Conservation (phyloP, 1,140 invertebrate species). For the Physella acuta region DNA sequence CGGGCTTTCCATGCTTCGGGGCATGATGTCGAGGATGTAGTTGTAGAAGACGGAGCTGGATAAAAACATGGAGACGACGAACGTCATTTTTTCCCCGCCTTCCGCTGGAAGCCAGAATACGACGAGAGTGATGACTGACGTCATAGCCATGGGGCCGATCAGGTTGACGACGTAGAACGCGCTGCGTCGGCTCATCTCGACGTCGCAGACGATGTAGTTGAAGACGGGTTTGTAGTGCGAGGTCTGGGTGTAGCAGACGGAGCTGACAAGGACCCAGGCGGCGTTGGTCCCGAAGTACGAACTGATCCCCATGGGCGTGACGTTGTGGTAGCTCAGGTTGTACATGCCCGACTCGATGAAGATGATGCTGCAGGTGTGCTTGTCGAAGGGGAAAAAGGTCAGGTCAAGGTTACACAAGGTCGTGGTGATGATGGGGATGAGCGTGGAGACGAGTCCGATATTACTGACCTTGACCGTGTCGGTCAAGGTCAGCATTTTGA, state of each 20-base stretch:
- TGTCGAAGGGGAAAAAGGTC: constrained; percentile 27
- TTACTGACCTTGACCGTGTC: background rate
- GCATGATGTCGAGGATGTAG: constrained; percentile 89
- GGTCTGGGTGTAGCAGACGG: constrained; percentile 45
- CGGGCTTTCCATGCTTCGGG: constrained; percentile 86
- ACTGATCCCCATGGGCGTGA: background rate
- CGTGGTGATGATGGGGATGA: constrained; percentile 22
- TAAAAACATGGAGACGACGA: constrained; percentile 73
- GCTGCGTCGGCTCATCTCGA: constrained; percentile 84
- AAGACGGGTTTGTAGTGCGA: constrained; percentile 77
- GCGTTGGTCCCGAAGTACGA: background rate
- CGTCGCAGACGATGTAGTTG: constrained; percentile 66
- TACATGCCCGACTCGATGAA: constrained; percentile 3
- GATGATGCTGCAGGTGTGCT: background rate
- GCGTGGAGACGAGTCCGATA: constrained; percentile 36
- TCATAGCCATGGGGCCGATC: constrained; percentile 64
- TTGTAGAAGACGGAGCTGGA: constrained; percentile 61
- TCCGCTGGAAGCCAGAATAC: constrained; percentile 66
- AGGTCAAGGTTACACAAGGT: constrained; percentile 29
- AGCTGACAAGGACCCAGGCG: constrained; percentile 30
- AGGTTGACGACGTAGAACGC: constrained; percentile 74
- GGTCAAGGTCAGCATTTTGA: constrained; percentile 2
- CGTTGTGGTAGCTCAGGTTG: background rate
- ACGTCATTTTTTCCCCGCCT: constrained; percentile 65
- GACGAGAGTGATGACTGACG: constrained; percentile 62